A percentile compares a stretch with the other conserved stretches of the same genome.
Evolutionary conservation across 2,797 vertebrate species (phyloP).

Genomic region (Anisognathus igniventris): DNA sequence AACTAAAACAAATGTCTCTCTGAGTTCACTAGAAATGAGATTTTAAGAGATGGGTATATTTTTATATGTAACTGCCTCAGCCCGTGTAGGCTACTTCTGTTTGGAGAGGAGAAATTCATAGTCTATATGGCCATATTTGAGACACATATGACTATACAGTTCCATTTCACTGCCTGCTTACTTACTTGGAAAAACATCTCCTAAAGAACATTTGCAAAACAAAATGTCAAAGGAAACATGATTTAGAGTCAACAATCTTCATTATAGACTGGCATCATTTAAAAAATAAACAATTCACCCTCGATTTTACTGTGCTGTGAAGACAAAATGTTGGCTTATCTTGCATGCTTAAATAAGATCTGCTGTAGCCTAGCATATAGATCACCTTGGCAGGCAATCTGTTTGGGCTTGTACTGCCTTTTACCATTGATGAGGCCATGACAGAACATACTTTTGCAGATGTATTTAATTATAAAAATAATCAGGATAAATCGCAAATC

Average conservation of each 20-base stretch:
- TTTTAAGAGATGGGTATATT: not conserved
- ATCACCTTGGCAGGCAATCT: slow-evolving; percentile 42
- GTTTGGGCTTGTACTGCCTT: not conserved
- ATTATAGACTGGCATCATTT: slow-evolving; percentile 2
- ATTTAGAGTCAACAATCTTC: slow-evolving; percentile 30
- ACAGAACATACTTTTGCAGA: not conserved
- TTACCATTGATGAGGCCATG: not conserved
- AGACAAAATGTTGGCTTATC: slow-evolving; percentile 28
- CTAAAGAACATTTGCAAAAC: not conserved
- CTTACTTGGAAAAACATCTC: not conserved
- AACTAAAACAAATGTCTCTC: not conserved
- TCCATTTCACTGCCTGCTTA: not conserved
- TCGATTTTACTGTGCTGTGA: not conserved
- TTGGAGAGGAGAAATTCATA: not conserved
- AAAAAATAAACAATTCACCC: not conserved
- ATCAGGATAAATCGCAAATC: not conserved
- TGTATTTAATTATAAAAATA: slow-evolving; percentile 23
- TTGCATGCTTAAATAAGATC: slow-evolving; percentile 9
- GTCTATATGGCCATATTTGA: not conserved
- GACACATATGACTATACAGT: not conserved
- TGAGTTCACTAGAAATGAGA: not conserved
- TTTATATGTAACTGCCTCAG: not conserved
- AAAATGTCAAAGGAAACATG: not conserved
- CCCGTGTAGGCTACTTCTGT: not conserved
- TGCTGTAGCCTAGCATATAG: not conserved